Percentiles rank a stretch among this genome's conserved stretches.
Conservation (phyloP, 2,797 vertebrate species). For the Typhlichthys eigenmanni region DNA sequence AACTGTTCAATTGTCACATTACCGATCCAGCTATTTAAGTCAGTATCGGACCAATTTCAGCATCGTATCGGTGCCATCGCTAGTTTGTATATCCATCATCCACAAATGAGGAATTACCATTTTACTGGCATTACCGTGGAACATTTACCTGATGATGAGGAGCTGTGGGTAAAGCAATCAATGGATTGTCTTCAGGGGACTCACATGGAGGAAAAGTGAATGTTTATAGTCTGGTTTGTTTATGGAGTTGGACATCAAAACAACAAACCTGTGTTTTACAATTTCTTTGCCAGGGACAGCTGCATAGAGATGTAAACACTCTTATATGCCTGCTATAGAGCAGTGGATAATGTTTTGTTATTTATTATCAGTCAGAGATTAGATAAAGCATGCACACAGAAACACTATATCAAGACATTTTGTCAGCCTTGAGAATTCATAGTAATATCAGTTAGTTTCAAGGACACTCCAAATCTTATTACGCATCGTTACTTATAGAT, state of each 20-base stretch:
- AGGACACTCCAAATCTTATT: not conserved
- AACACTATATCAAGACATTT: not conserved
- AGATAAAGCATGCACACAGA: no score
- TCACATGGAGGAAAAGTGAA: not conserved
- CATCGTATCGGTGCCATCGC: no score
- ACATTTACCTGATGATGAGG: no score
- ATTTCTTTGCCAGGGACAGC: no score
- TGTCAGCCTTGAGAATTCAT: not conserved
- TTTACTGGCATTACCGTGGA: no score
- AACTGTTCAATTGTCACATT: no score
- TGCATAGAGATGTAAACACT: not conserved
- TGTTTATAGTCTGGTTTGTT: slow-evolving; percentile 1
- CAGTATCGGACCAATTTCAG: no score
- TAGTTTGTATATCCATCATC: no score
- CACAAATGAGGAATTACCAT: no score
- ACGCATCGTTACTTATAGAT: not conserved
- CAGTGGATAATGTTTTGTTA: not conserved
- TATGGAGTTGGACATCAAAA: slow-evolving; percentile 1
- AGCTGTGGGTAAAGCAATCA: not conserved
- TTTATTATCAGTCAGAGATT: not conserved
- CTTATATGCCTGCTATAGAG: no score
- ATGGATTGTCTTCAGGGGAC: not conserved
- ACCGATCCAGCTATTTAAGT: no score
- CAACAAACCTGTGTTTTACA: not conserved
- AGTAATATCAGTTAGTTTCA: not conserved